Conservation (phyloP, 2,888 invertebrate species). For the Tuberolachnus salignus region DNA sequence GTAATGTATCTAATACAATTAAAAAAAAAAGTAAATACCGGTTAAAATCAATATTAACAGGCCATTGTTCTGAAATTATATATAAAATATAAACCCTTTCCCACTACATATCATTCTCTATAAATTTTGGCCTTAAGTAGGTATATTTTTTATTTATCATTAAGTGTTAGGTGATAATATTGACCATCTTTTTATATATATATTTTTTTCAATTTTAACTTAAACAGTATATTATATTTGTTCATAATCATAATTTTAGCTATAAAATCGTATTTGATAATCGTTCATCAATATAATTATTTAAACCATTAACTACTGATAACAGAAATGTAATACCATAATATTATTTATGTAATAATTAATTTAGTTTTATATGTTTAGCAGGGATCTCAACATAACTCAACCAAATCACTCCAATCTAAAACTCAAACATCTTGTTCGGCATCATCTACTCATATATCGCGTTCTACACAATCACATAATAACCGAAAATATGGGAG, state of each 20-base stretch:
- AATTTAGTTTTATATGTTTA: constrained; percentile 49
- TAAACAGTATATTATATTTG: constrained; percentile 19
- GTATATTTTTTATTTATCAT: constrained; percentile 54
- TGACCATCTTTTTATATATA: constrained; percentile 12
- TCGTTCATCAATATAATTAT: constrained; percentile 24
- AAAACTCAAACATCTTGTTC: constrained; percentile 44
- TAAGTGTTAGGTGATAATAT: constrained; percentile 40
- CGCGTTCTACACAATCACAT: background rate
- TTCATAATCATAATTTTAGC: constrained; percentile 23
- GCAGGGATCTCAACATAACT: constrained; percentile 50
- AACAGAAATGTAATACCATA: background rate
- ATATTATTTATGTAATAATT: constrained; percentile 10
- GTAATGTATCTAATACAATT: constrained; percentile 46
- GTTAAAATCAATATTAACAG: constrained; percentile 55
- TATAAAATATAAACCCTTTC: constrained; percentile 57
- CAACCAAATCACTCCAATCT: constrained; percentile 27
- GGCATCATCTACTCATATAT: constrained; percentile 32
- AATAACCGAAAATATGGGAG: constrained; percentile 21
- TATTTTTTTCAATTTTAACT: constrained; percentile 17
- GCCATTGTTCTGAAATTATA: constrained; percentile 56
- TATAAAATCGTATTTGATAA: constrained; percentile 29
- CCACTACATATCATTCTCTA: constrained; percentile 53
- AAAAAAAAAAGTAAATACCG: constrained; percentile 52
- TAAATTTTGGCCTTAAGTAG: constrained; percentile 50
- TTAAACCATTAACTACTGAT: constrained; percentile 16